phyloP scores from a whole-genome alignment of 2,888 invertebrate species.

The Andrena minutula region DNA sequence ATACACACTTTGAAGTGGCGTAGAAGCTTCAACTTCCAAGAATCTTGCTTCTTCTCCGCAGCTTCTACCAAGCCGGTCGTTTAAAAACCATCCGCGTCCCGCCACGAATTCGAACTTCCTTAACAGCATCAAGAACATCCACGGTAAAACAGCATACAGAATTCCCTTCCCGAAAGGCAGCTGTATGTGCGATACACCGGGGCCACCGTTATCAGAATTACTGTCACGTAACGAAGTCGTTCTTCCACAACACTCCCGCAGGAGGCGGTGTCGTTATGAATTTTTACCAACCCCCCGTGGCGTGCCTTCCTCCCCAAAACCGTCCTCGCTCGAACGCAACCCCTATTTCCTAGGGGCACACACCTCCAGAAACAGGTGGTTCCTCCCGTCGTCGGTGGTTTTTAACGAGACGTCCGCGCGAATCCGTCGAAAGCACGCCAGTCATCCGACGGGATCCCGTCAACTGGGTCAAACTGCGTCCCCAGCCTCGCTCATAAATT shows the following conservation, averaged over 20 bases:
- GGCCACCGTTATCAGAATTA: background rate
- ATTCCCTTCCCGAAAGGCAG: too few relatives aligned
- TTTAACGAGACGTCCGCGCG: slow-evolving; percentile 23
- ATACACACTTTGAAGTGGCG: too few relatives aligned
- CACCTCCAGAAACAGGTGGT: slow-evolving; percentile 54
- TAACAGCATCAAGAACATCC: too few relatives aligned
- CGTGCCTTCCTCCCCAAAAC: background rate
- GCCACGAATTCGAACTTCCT: too few relatives aligned
- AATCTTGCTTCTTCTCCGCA: too few relatives aligned
- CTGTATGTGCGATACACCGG: too few relatives aligned
- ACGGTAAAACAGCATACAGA: too few relatives aligned
- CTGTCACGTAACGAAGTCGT: slow-evolving; percentile 20
- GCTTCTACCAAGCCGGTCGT: too few relatives aligned
- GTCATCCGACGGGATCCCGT: background rate
- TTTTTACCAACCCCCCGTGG: slow-evolving; percentile 1
- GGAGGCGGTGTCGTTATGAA: slow-evolving; percentile 24
- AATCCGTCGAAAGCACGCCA: slow-evolving; percentile 20
- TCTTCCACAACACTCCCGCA: background rate
- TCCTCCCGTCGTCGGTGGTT: slow-evolving; percentile 43
- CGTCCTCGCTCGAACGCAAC: background rate
- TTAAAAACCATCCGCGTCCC: too few relatives aligned
- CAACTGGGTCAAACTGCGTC: slow-evolving; percentile 48
- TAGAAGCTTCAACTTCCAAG: too few relatives aligned
- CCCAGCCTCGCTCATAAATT: slow-evolving; percentile 38
- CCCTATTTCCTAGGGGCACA: background rate